A percentile compares a stretch with the other conserved stretches of the same genome.
Evolutionary conservation across 1,140 invertebrate species (phyloP).

Genomic region (Amphibalanus amphitrite): DNA sequence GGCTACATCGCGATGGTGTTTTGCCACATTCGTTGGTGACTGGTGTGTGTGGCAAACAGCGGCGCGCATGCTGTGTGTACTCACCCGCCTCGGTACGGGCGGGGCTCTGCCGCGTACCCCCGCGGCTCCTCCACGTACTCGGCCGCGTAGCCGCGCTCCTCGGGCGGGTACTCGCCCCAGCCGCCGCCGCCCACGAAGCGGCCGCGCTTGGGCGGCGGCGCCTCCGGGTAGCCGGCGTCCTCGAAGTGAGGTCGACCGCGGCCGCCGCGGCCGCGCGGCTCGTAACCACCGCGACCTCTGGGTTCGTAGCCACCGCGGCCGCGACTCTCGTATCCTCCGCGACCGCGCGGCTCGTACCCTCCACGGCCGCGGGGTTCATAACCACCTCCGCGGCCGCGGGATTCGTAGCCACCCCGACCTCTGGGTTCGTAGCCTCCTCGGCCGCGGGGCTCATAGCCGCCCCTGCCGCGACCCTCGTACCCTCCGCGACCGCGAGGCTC

Average conservation of each 20-base stretch:
- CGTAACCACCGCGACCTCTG: too few species aligned
- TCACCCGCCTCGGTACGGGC: neutral
- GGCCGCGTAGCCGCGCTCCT: neutral
- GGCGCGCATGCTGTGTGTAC: too few species aligned
- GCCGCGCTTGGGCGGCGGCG: neutral
- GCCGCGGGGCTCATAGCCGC: too few species aligned
- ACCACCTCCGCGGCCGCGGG: too few species aligned
- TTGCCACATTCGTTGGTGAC: too few species aligned
- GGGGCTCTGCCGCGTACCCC: neutral
- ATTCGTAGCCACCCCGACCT: neutral
- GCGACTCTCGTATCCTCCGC: too few species aligned
- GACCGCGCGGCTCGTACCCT: neutral
- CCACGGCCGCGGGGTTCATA: neutral
- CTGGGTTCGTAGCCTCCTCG: too few species aligned
- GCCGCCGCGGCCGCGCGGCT: too few species aligned
- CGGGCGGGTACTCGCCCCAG: neutral
- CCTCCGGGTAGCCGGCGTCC: neutral
- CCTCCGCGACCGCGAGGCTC: neutral
- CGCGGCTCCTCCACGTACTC: neutral
- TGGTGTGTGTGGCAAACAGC: too few species aligned
- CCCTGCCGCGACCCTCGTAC: neutral
- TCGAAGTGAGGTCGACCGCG: neutral
- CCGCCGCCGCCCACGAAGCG: neutral
- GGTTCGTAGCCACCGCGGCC: too few species aligned
- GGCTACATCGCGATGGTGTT: too few species aligned